phyloP scores from a whole-genome alignment of 1,140 invertebrate genomes.

The Mya arenaria region DNA sequence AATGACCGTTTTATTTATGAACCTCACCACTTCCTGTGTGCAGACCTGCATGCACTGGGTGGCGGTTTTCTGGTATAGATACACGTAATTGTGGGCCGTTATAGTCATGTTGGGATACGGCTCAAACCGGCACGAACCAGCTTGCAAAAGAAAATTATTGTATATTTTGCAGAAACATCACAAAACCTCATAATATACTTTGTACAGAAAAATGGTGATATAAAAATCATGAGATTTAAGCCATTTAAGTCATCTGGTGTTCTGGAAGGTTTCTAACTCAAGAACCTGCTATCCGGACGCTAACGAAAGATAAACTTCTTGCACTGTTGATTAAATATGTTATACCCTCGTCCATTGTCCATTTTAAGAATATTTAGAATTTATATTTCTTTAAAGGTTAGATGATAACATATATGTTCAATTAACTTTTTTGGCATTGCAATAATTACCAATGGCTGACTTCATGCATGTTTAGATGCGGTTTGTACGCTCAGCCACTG shows the following conservation, averaged over 20 bases:
- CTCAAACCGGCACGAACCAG: constrained; percentile 15
- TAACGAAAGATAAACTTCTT: not conserved
- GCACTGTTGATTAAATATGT: not conserved
- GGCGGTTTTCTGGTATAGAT: not conserved
- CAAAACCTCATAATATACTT: not conserved
- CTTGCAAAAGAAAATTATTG: not conserved
- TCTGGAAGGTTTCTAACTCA: not conserved
- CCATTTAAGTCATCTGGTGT: not conserved
- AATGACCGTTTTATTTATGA: too few species aligned
- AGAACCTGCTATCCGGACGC: not conserved
- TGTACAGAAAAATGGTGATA: not conserved
- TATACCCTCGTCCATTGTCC: not conserved
- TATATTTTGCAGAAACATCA: too few species aligned
- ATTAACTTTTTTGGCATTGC: not conserved
- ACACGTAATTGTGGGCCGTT: constrained; percentile 26
- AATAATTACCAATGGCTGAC: not conserved
- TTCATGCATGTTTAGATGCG: not conserved
- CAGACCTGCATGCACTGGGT: constrained; percentile 18
- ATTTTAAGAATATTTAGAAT: not conserved
- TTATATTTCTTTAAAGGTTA: not conserved
- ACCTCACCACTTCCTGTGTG: not conserved
- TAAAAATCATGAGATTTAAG: not conserved
- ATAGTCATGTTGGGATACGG: constrained; percentile 5
- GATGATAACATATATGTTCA: not conserved
- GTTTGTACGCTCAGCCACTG: not conserved